Evolutionary conservation across 2,888 invertebrate species (phyloP).

Genomic region (Lycia hirtaria): DNA sequence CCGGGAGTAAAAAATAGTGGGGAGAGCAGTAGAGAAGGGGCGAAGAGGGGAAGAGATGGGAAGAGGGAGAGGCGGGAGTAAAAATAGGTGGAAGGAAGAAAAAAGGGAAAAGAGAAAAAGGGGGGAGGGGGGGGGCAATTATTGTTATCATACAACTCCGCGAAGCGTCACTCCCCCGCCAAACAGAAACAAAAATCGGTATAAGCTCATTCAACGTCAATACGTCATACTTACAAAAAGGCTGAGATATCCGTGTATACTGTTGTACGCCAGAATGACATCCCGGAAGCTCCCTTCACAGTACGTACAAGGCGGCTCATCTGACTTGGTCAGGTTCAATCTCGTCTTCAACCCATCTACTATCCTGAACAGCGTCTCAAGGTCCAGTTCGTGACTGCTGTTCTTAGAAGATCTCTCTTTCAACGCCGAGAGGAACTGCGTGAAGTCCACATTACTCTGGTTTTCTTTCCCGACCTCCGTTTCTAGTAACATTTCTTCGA

Average conservation of each 20-base stretch:
- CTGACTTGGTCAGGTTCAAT: slow-evolving; percentile 66
- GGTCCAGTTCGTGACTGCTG: slow-evolving; percentile 67
- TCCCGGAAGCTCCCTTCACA: slow-evolving; percentile 86
- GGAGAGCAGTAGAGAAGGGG: too few relatives aligned
- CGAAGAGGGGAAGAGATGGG: too few relatives aligned
- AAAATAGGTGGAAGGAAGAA: too few relatives aligned
- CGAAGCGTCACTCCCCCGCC: neutral
- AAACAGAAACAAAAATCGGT: too few relatives aligned
- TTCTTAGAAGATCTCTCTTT: slow-evolving; percentile 64
- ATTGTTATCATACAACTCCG: too few relatives aligned
- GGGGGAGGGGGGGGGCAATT: too few relatives aligned
- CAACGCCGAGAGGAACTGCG: slow-evolving; percentile 66
- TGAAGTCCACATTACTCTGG: slow-evolving; percentile 62
- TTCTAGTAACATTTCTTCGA: slow-evolving; percentile 73
- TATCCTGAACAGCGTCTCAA: slow-evolving; percentile 70
- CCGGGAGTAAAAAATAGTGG: too few relatives aligned
- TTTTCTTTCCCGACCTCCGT: slow-evolving; percentile 66
- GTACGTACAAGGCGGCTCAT: slow-evolving; percentile 75
- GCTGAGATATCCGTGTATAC: slow-evolving; percentile 93
- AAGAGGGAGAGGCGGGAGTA: too few relatives aligned
- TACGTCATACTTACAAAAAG: slow-evolving; percentile 87
- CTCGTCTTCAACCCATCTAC: slow-evolving; percentile 70
- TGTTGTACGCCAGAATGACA: slow-evolving; percentile 87
- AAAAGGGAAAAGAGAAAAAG: too few relatives aligned
- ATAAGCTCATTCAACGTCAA: neutral